A percentile compares a stretch with the other conserved stretches of the same genome.
Evolutionary conservation across 2,797 vertebrate genomes (phyloP).

Genomic region (Thripadectes ignobilis): DNA sequence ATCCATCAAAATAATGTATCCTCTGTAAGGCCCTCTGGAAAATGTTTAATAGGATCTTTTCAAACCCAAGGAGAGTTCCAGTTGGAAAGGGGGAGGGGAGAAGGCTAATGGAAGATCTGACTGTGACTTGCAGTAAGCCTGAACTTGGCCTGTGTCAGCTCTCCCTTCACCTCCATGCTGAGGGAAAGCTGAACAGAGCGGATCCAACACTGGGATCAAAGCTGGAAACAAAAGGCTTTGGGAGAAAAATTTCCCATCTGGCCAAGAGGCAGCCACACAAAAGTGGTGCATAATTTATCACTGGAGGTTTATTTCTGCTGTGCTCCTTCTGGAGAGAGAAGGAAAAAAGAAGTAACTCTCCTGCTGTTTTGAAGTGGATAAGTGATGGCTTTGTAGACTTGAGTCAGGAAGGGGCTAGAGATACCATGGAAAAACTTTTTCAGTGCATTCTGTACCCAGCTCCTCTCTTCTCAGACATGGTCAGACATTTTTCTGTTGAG

Average conservation of each 20-base stretch:
- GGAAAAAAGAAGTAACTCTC: conserved; percentile 40
- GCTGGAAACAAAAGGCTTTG: conserved; percentile 73
- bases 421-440: conserved; percentile 12
- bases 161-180: conserved; percentile 66
- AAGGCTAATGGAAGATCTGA: conserved; percentile 50
- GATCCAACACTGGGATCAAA: conserved; percentile 68
- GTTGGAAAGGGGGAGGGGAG: conserved; percentile 59
- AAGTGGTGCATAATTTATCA: conserved; percentile 78
- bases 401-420: conserved; percentile 31
- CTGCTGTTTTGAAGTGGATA: conserved; percentile 21
- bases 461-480: background rate
- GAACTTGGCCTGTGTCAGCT: conserved; percentile 68
- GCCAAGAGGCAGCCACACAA: conserved; percentile 72
- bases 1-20: conserved; percentile 73
- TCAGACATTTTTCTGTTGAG: background rate
- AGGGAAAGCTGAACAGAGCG: conserved; percentile 50
- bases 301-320: conserved; percentile 63
- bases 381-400: conserved; percentile 32
- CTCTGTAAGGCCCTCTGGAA: conserved; percentile 62
- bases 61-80: conserved; percentile 51
- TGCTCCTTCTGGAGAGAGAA: conserved; percentile 54
- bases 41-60: conserved; percentile 65
- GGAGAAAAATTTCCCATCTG: conserved; percentile 74
- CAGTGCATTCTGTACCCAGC: background rate
- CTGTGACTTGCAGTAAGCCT: conserved; percentile 58